phyloP scores from a whole-genome alignment of 53 echinoderm and acorn worm species.

The Mesocentrotus franciscanus region DNA sequence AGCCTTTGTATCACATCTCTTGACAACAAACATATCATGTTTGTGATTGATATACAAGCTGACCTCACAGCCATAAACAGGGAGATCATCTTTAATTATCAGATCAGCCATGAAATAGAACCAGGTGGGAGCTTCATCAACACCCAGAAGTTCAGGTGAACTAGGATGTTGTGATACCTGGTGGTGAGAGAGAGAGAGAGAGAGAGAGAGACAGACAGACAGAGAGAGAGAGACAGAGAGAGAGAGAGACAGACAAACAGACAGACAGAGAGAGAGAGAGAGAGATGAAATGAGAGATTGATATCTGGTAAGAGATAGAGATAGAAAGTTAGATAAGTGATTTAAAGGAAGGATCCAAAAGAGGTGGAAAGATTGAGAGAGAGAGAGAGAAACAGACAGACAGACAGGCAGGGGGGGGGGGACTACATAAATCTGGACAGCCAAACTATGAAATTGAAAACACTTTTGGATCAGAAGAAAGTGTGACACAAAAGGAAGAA shows the following conservation, averaged over 20 bases:
- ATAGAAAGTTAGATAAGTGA: neutral
- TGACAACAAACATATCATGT: neutral
- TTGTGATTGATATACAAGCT: conserved; percentile 33
- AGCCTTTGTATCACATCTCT: neutral
- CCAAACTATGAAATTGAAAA: no score
- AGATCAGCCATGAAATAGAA: neutral
- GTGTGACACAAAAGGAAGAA: neutral
- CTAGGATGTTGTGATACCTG: neutral
- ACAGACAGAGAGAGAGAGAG: neutral
- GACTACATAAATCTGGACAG: no score
- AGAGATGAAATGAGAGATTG: neutral
- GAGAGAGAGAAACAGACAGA: neutral
- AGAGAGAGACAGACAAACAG: neutral
- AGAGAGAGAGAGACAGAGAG: neutral
- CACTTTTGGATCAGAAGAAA: neutral
- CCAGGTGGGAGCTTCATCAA: neutral
- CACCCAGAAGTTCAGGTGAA: neutral
- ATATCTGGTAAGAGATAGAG: neutral
- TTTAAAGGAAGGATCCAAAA: no score
- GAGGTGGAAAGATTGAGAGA: neutral
- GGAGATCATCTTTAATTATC: conserved; percentile 13
- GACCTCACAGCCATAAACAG: neutral
- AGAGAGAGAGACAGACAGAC: neutral
- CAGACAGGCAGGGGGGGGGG: neutral
- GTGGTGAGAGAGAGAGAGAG: neutral